Evolutionary conservation across 2,797 vertebrate species (phyloP), one percentile per base, ranked within the genome.

Genomic region (Myripristis jacobus): DNA sequence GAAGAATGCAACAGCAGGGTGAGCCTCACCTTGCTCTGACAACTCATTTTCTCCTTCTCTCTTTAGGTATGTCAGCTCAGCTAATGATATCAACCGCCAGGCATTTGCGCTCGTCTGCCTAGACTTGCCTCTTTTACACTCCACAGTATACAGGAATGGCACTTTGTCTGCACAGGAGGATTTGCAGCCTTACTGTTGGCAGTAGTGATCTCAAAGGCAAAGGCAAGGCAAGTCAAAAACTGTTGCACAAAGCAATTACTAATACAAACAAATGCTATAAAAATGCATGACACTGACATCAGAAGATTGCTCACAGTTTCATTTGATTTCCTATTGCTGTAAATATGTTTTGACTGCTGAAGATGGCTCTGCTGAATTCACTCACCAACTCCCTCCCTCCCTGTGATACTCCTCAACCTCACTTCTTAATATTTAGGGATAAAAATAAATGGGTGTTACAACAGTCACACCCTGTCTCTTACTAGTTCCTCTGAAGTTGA

Each of bases 401-500:
- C 21, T 46, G 12, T 25, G 27, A 9, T 8, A 0, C 8, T 31
- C 29, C 29, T 31, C 29, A 31, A 31, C 8, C 29, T 31, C n/a
- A n/a, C 4, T 8, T 31, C 29, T 31, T 31, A 4, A 2, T 31
- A 31, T 31, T 31, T 8, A 31, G 29, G 3, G 6, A 3, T 6
- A 31, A 3, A 3, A 31, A 31, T 6, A 31, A 31, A 31, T 25
- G 21, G 7, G 2, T 13, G 19, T 12, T 41, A 19, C 34, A n/a
- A 22, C 11, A 15, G 4, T 13, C 13, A 13, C 34, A 21, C 18
- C 41, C 6, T 22, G 13, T 38, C 36, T 27, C 34, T 84, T 56
- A 85, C 88, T 62, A 2, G 67, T n/a, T 70, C 78, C 87, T 73
- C 83, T 86, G 70, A 94, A 94, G 69, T 89, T 89, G 21, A 94